Evolutionary conservation across 2,113 vertebrate species (phyloP).

Genomic region (Pseudonaja textilis): DNA sequence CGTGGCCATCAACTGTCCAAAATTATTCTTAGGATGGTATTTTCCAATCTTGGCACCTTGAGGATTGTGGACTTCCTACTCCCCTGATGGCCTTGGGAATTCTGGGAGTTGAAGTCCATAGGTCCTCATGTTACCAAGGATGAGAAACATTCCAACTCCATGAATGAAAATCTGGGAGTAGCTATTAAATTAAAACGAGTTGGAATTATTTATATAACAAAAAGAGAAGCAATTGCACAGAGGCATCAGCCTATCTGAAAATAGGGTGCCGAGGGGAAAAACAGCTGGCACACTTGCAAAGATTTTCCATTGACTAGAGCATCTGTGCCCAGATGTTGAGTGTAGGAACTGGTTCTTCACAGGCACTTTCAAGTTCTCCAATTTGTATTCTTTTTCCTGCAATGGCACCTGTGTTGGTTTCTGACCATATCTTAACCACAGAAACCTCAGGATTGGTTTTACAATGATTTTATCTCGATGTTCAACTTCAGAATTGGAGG

Average conservation of each 20-base stretch:
- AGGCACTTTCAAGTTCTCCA: slow-evolving; percentile 11
- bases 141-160: background rate
- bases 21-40: background rate
- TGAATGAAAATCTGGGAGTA: slow-evolving; percentile 54
- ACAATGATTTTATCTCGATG: slow-evolving; percentile 29
- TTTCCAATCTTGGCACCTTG: background rate
- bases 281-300: fast-evolving
- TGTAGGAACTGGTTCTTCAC: slow-evolving; percentile 1
- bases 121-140: background rate
- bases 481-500: background rate
- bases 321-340: fast-evolving
- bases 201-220: slow-evolving; percentile 17
- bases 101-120: background rate
- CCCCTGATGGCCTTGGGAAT: background rate
- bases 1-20: slow-evolving; percentile 54
- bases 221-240: background rate
- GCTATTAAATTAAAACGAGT: background rate
- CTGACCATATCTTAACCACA: slow-evolving; percentile 31
- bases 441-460: slow-evolving; percentile 49
- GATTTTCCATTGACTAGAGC: background rate
- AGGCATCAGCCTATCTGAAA: slow-evolving; percentile 9
- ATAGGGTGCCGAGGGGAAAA: fast-evolving
- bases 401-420: slow-evolving; percentile 44
- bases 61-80: background rate
- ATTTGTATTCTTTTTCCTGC: fast-evolving